Conservation (phyloP, 2,797 vertebrate genomes). For the Chloroceryle amazona region DNA sequence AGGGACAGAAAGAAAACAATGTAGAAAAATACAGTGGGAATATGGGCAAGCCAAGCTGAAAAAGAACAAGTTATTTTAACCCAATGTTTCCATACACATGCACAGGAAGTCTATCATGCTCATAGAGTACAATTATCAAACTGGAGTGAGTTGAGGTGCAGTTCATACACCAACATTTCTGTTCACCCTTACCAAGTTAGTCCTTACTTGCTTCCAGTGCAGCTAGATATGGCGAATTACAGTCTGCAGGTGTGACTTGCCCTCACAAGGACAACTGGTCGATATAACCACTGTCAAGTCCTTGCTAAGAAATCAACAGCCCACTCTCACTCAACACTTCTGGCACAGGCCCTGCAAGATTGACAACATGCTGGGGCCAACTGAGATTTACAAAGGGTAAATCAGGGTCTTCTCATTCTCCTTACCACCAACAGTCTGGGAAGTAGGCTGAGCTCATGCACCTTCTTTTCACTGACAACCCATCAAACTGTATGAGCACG, state of each 20-base stretch:
- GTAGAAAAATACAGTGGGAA: not conserved
- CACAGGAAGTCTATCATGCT: not conserved
- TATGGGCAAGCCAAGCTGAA: not conserved
- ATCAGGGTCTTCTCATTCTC: not conserved
- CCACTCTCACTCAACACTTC: not conserved
- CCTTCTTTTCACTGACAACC: not conserved
- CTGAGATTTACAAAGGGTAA: not conserved
- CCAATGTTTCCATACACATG: not conserved
- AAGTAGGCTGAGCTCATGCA: not conserved
- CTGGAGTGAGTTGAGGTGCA: not conserved
- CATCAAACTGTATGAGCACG: not conserved
- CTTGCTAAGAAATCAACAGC: not conserved
- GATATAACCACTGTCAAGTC: not conserved
- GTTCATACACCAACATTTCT: not conserved
- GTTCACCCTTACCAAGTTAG: not conserved
- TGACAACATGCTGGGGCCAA: fast-evolving
- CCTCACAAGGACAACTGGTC: not conserved
- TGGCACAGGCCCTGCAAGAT: fast-evolving
- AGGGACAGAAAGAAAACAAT: not conserved
- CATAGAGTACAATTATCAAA: not conserved
- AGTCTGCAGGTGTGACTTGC: not conserved
- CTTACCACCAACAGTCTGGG: not conserved
- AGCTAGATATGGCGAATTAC: not conserved
- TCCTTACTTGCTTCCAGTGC: not conserved
- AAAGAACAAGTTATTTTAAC: not conserved